Base-by-base conservation (phyloP, 1,140 invertebrate species). In the Lordiphosa mommai region DNA sequence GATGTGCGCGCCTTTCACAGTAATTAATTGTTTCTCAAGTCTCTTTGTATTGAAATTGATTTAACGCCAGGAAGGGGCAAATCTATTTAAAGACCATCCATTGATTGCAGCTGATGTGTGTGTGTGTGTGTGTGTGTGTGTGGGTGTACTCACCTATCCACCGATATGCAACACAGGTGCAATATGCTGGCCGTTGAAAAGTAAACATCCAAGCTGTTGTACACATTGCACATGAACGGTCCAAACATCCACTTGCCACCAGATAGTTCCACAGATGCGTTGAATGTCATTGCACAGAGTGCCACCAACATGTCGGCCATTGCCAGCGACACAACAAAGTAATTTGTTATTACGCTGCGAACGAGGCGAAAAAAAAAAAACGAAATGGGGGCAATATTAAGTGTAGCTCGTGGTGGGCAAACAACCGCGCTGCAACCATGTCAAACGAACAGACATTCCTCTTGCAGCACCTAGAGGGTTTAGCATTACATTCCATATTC, bases 141-240 rank as follows among this genome's bases (percentile, higher is more conserved):
- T 44, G 40, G 34, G 12, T 51, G 17, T 44, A 72, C 76, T 79
- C 56, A 89, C 69, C 97, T 91, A 88, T 99, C 97, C 16, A 98
- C 95, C 47, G 94, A 95, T 80, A 99, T 98, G 86, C 96, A 98
- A 88, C 97, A 98, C 4, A 99, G 91, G 89, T 99, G 97, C 3
- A 98, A 90, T 36, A 98, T 98, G 27, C 96, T 97, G 0, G 96
- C 96, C 5, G 96, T 98, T 27, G 95, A 97, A 88, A 98, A 98
- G 79, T 98, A 96, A 3, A 99, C 97, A 88, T 99, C 97, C 66
- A 98, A 92, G 9, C 96, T 96, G 89, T 97, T 98, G 93, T 96
- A 99, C 60, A 98, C 92, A 90, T 98, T 96, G 91, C 97, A 99
- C 92, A 98, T 94, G 63, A 94, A 92, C 72, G 93, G 91, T 0